Evolutionary conservation across 1,140 invertebrate genomes (phyloP).

Genomic region (Drosophila quadrilineata): DNA sequence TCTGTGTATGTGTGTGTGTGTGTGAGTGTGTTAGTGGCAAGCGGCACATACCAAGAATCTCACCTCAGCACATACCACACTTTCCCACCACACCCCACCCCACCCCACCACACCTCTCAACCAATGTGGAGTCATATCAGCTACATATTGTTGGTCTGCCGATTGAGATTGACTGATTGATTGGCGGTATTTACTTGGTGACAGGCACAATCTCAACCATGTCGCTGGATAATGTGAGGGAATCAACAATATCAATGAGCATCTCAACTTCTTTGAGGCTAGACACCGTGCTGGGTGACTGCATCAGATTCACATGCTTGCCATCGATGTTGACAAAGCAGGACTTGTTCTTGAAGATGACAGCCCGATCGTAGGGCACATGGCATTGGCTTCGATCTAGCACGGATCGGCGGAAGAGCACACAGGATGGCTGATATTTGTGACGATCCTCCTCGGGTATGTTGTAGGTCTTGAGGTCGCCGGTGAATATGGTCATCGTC

Average conservation of each 20-base stretch:
- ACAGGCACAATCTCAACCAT: constrained; percentile 72
- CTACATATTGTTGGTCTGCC: too few relatives aligned
- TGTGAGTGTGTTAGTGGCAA: too few relatives aligned
- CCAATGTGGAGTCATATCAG: too few relatives aligned
- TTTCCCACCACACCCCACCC: neutral
- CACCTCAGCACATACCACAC: too few relatives aligned
- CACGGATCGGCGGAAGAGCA: constrained; percentile 67
- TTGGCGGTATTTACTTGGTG: constrained; percentile 41
- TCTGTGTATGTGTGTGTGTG: constrained; percentile 7
- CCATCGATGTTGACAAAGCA: constrained; percentile 79
- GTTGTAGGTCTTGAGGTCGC: constrained; percentile 68
- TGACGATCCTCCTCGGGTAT: constrained; percentile 71
- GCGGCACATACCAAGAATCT: too few relatives aligned
- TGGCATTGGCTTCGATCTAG: constrained; percentile 51
- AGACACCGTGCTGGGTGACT: constrained; percentile 58
- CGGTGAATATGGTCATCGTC: constrained; percentile 62
- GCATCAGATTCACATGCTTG: constrained; percentile 76
- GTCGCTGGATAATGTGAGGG: constrained; percentile 46
- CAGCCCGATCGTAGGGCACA: constrained; percentile 76
- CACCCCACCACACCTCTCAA: neutral
- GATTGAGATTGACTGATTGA: neutral
- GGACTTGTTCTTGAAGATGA: constrained; percentile 80
- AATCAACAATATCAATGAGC: constrained; percentile 72
- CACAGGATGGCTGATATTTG: constrained; percentile 76
- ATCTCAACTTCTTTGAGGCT: constrained; percentile 69